Evolutionary conservation across 2,888 invertebrate species (phyloP).

Genomic region (Eupithecia centaureata): DNA sequence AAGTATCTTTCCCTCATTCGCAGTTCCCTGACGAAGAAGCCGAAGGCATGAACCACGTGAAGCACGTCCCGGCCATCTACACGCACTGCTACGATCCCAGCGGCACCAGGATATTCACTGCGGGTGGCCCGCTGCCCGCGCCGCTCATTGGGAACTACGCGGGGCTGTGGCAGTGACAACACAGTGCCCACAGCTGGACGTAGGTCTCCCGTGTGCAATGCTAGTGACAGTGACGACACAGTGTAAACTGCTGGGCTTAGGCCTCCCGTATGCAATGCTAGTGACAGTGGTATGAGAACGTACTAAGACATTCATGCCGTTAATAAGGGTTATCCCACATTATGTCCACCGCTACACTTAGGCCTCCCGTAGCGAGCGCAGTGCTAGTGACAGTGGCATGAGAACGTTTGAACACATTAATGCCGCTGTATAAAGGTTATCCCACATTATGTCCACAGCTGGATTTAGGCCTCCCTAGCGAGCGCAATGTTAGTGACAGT

Average conservation of each 20-base stretch:
- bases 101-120: constrained; percentile 95
- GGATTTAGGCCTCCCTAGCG: neutral
- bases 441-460: too few species aligned
- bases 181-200: neutral
- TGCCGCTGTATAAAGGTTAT: too few species aligned
- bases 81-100: constrained; percentile 98
- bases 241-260: neutral
- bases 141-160: constrained; percentile 97
- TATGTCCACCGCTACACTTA: too few species aligned
- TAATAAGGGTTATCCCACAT: neutral
- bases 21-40: constrained; percentile 94
- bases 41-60: constrained; percentile 92
- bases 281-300: too few species aligned
- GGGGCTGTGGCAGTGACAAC: constrained; percentile 93
- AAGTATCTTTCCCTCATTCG: neutral
- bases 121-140: constrained; percentile 97
- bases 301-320: neutral
- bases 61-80: constrained; percentile 97
- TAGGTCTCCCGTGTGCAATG: neutral
- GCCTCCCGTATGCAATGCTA: too few species aligned
- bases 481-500: too few species aligned
- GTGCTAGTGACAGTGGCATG: too few species aligned
- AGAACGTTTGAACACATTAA: too few species aligned
- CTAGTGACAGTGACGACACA: too few species aligned
- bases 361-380: too few species aligned